Evolutionary conservation across 1,140 invertebrate genomes (phyloP).

Genomic region (Bombus cullumanus): DNA sequence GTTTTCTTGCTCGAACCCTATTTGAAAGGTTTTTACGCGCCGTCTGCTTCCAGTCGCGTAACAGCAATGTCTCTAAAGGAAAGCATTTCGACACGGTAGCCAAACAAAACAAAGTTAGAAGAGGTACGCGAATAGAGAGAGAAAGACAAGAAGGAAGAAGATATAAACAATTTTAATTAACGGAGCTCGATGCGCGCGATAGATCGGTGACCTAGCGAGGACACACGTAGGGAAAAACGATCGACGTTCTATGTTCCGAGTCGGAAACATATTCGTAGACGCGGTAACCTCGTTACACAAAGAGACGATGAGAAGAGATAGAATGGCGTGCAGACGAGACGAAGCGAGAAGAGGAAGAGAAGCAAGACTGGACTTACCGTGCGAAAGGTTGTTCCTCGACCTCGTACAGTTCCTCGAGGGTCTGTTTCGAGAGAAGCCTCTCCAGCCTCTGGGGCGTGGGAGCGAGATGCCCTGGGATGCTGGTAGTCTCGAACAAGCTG

Average conservation of each 20-base stretch:
- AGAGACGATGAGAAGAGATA: slow-evolving; percentile 26
- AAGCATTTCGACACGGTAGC: slow-evolving; percentile 20
- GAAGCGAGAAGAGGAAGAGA: not conserved
- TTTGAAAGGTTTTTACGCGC: not conserved
- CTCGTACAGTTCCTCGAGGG: slow-evolving; percentile 82
- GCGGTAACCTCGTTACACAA: slow-evolving; percentile 51
- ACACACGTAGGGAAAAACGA: slow-evolving; percentile 32
- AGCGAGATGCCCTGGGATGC: slow-evolving; percentile 82
- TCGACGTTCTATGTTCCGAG: not conserved
- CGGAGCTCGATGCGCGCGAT: not conserved
- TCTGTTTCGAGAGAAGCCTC: slow-evolving; percentile 82
- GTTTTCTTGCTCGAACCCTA: not conserved
- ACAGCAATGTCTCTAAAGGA: not conserved
- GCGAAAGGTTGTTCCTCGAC: slow-evolving; percentile 84
- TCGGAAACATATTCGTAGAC: slow-evolving; percentile 37
- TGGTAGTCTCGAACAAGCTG: slow-evolving; percentile 80
- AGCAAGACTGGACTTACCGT: slow-evolving; percentile 70
- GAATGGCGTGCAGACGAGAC: not conserved
- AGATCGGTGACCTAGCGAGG: slow-evolving; percentile 51
- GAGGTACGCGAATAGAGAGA: not conserved
- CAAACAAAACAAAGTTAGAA: slow-evolving; percentile 12
- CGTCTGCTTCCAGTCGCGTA: not conserved
- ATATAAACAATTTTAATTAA: slow-evolving; percentile 26
- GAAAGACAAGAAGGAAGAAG: not conserved
- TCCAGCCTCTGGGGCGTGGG: slow-evolving; percentile 81